Percentiles rank a stretch among this genome's conserved stretches.
phyloP scores from a whole-genome alignment of 2,797 vertebrate genomes.

The Manis pentadactyla region DNA sequence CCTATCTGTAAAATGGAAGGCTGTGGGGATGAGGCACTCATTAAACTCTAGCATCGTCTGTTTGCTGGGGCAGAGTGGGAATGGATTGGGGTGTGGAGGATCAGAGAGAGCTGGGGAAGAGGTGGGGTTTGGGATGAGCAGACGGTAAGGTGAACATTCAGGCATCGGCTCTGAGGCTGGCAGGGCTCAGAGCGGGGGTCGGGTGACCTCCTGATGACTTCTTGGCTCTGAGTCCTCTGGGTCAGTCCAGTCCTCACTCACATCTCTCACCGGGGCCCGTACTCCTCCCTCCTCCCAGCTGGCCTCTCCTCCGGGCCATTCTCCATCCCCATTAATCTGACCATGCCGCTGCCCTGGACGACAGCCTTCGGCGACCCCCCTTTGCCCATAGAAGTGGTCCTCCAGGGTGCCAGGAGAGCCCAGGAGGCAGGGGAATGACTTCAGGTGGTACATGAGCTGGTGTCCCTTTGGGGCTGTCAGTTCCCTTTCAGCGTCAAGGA shows the following conservation, averaged over 20 bases:
- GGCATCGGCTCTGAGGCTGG: neutral
- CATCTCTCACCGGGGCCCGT: neutral
- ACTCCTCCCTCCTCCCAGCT: neutral
- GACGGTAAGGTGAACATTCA: neutral
- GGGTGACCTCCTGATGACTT: neutral
- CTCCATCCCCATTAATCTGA: neutral
- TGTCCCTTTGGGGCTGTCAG: neutral
- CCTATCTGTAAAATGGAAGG: neutral
- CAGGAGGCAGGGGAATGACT: neutral
- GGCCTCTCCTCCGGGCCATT: neutral
- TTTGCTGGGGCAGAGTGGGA: neutral
- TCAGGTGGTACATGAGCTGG: neutral
- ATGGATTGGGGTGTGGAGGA: neutral
- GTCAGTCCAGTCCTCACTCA: neutral
- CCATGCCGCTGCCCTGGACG: neutral
- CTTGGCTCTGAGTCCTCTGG: neutral
- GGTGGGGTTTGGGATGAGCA: neutral
- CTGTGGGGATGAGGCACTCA: neutral
- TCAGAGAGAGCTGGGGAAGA: neutral
- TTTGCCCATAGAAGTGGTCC: neutral
- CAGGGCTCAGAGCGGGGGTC: too few species aligned
- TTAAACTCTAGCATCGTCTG: neutral
- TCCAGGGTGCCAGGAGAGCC: neutral
- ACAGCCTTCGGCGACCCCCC: neutral
- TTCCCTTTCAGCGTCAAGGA: neutral